These are phyloP conservation scores for Medauroidea extradentata DNA, from an alignment of 1,140 invertebrate genomes.

Conservation along the genomic window DNA sequence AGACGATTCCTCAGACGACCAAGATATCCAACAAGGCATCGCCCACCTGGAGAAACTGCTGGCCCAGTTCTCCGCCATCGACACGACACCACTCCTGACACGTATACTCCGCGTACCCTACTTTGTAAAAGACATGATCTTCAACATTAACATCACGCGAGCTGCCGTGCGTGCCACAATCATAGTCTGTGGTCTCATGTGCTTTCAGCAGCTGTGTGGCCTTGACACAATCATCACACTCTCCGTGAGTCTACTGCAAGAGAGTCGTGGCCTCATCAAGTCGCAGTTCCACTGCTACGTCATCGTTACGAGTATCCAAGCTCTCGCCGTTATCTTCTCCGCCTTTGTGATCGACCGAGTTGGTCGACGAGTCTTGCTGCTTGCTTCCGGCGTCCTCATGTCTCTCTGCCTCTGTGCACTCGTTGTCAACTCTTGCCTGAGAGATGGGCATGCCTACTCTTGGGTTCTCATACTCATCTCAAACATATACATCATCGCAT, in stretches of 20 bases:
- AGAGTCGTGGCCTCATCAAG: conserved; percentile 34
- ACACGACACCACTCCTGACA: no score
- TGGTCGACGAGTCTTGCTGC: conserved; percentile 78
- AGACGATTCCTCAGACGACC: no score
- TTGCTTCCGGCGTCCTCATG: conserved; percentile 75
- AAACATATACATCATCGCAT: conserved; percentile 45
- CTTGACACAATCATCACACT: conserved; percentile 52
- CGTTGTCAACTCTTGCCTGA: conserved; percentile 69
- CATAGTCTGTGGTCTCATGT: conserved; percentile 43
- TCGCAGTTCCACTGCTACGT: no score
- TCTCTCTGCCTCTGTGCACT: conserved; percentile 63
- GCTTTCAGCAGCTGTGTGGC: conserved; percentile 48
- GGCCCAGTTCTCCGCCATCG: no score
- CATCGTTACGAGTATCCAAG: conserved; percentile 21
- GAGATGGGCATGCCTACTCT: conserved; percentile 30
- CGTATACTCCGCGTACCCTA: no score
- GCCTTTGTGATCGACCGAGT: conserved; percentile 76
- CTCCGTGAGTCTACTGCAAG: conserved; percentile 45
- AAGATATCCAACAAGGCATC: no score
- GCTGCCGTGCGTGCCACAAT: conserved; percentile 31
- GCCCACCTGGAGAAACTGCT: no score
- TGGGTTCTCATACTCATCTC: conserved; percentile 49
- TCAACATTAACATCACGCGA: not conserved
- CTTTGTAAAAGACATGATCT: no score
- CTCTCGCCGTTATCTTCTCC: conserved; percentile 64